These are phyloP conservation scores for Hipposideros armiger DNA, from an alignment of 2,113 vertebrate species.

Conservation along the genomic window DNA sequence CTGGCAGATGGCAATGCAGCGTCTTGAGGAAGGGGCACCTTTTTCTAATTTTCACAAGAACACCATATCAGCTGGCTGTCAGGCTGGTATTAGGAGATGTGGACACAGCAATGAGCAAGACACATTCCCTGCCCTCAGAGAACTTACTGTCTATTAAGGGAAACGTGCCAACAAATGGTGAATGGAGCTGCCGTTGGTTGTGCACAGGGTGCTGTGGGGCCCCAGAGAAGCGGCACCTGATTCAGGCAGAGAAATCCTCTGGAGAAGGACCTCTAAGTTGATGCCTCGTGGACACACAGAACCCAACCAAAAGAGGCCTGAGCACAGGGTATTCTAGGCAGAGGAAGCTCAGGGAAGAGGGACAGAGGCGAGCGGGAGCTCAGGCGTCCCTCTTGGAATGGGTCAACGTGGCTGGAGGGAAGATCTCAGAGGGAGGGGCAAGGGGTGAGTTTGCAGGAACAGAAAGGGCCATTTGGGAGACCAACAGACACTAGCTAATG, in stretches of 20 bases:
- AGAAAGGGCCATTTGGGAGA: not conserved
- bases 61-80: not conserved
- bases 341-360: not conserved
- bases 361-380: not conserved
- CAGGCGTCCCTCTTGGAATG: not conserved
- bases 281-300: not conserved
- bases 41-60: not conserved
- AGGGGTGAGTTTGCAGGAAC: not conserved
- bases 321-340: not conserved
- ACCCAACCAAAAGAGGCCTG: not conserved
- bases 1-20: not conserved
- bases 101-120: not conserved
- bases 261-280: not conserved
- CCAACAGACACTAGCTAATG: not conserved
- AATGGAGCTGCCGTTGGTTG: not conserved
- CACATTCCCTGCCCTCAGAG: not conserved
- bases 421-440: no score
- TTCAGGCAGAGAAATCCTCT: not conserved
- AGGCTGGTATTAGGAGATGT: not conserved
- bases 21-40: rapidly evolving
- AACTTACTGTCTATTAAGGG: not conserved
- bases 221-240: not conserved
- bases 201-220: no score
- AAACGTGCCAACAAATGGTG: not conserved
- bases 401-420: not conserved